A percentile compares a stretch with the other conserved stretches of the same genome.
Conservation (phyloP, 2,888 invertebrate genomes). For the Temnothorax rugatulus region DNA sequence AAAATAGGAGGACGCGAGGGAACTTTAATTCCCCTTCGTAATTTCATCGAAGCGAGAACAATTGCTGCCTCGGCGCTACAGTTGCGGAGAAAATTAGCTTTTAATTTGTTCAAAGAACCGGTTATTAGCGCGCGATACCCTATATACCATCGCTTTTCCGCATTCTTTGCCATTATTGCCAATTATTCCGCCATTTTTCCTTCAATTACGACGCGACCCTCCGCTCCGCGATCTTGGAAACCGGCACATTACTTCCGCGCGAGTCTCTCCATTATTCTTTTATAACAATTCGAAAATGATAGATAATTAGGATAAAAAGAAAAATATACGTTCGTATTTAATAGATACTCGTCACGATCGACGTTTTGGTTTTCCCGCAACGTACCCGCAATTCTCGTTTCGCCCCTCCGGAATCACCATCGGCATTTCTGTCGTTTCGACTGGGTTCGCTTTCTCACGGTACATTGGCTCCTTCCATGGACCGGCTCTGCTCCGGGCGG, state of each 20-base stretch:
- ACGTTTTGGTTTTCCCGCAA: conserved; percentile 15
- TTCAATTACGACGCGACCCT: conserved; percentile 14
- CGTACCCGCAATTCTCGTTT: background rate
- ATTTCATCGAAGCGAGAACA: conserved; percentile 13
- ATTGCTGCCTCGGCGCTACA: background rate
- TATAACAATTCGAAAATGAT: background rate
- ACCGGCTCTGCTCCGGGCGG: conserved; percentile 23
- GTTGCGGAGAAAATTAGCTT: conserved; percentile 23
- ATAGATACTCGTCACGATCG: background rate
- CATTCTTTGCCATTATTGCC: conserved; percentile 3
- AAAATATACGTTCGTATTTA: background rate
- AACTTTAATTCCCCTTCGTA: background rate
- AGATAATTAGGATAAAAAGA: background rate
- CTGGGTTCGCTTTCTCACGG: conserved; percentile 48
- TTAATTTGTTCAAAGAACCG: conserved; percentile 44
- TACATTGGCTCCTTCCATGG: conserved; percentile 32
- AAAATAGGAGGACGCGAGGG: background rate
- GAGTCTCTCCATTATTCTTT: background rate
- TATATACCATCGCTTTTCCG: background rate
- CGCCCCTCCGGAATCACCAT: conserved; percentile 7
- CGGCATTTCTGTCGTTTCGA: conserved; percentile 40
- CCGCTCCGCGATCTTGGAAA: background rate
- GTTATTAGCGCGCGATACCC: background rate
- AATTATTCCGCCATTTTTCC: conserved; percentile 16
- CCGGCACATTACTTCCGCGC: too few relatives aligned